Evolutionary conservation across 2,797 vertebrate genomes (phyloP).

Genomic region (Poecile montanus): DNA sequence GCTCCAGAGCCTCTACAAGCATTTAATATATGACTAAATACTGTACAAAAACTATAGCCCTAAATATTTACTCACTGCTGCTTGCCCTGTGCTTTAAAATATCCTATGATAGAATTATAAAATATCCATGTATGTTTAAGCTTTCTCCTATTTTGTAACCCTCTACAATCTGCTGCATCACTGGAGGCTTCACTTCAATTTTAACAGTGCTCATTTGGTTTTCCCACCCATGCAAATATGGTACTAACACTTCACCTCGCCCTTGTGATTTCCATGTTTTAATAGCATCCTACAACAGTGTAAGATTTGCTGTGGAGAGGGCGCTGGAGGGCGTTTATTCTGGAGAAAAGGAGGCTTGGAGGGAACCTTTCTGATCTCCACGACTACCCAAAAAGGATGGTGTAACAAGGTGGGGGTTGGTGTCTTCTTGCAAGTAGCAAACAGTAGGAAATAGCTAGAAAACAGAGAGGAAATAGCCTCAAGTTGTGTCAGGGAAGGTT

Average conservation of each 20-base stretch:
- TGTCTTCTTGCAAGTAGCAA: not conserved
- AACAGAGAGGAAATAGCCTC: not conserved
- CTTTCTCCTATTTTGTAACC: not conserved
- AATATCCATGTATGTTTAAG: not conserved
- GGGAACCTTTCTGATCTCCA: not conserved
- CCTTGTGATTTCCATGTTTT: not conserved
- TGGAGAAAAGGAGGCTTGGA: not conserved
- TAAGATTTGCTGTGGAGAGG: not conserved
- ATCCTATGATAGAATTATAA: not conserved
- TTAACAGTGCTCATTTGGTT: not conserved
- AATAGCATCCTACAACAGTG: not conserved
- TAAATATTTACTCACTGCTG: not conserved
- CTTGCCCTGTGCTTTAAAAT: not conserved
- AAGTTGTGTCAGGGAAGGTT: not conserved
- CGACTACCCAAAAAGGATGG: too few species aligned
- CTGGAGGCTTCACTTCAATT: not conserved
- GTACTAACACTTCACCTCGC: not conserved
- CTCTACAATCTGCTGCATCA: not conserved
- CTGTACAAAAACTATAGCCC: not conserved
- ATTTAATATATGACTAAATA: not conserved
- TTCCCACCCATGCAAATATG: not conserved
- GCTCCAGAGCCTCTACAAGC: too few species aligned
- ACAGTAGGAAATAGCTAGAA: too few species aligned
- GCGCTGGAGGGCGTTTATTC: not conserved
- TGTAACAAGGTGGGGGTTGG: not conserved